These are phyloP conservation scores for Hylaea fasciaria DNA, from an alignment of 2,888 invertebrate genomes.

Conservation along the genomic window DNA sequence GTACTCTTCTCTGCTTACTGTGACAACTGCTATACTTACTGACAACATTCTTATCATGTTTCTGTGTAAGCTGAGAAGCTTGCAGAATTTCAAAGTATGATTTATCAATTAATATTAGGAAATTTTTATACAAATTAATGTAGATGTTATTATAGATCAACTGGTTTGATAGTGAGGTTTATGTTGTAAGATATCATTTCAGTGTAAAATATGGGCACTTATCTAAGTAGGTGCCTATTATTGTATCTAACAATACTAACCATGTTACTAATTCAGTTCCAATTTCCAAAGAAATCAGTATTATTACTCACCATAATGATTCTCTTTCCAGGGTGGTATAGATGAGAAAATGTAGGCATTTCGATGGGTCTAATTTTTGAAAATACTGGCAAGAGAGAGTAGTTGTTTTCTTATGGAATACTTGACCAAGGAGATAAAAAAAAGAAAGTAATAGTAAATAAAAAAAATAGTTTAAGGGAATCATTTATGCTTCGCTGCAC, in stretches of 20 bases:
- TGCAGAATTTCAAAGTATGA: too few relatives aligned
- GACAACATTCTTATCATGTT: too few relatives aligned
- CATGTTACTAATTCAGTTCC: slow-evolving; percentile 1
- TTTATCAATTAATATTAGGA: too few relatives aligned
- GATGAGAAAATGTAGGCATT: slow-evolving; percentile 54
- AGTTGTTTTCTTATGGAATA: slow-evolving; percentile 24
- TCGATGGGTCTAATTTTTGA: slow-evolving; percentile 24
- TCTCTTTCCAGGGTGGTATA: slow-evolving; percentile 77
- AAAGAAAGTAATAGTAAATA: slow-evolving; percentile 20
- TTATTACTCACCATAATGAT: slow-evolving; percentile 37
- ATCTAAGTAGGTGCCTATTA: not conserved
- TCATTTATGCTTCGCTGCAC: slow-evolving; percentile 67
- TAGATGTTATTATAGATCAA: too few relatives aligned
- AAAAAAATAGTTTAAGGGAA: slow-evolving; percentile 33
- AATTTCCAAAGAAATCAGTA: not conserved
- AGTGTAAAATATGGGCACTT: not conserved
- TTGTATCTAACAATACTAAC: slow-evolving; percentile 3
- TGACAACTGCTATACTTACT: too few relatives aligned
- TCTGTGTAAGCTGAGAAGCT: too few relatives aligned
- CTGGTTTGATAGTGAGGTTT: too few relatives aligned
- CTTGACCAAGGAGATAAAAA: slow-evolving; percentile 34
- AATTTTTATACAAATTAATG: too few relatives aligned
- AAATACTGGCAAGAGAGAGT: slow-evolving; percentile 4
- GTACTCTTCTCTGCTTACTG: too few relatives aligned
- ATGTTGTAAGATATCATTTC: too few relatives aligned